These are phyloP conservation scores for Sinohyriopsis cumingii DNA, from an alignment of 2,888 invertebrate species.

Conservation along the genomic window DNA sequence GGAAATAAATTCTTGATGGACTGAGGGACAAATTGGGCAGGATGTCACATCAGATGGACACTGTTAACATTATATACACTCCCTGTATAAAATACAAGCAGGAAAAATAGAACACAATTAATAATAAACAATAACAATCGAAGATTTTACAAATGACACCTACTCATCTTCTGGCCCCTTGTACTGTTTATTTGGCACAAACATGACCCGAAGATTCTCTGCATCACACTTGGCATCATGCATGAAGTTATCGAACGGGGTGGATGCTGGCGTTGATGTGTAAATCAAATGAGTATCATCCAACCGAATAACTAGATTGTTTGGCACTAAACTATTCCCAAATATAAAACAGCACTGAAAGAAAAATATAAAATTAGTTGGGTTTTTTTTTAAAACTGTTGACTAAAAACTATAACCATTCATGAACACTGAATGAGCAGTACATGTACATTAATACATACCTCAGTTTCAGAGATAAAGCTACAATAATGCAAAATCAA, in stretches of 20 bases:
- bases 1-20: too few species aligned
- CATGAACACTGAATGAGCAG: neutral
- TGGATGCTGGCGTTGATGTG: slow-evolving; percentile 95
- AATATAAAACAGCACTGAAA: slow-evolving; percentile 90
- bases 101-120: too few species aligned
- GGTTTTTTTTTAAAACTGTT: too few species aligned
- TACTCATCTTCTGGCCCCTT: slow-evolving; percentile 85
- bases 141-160: slow-evolving; percentile 29
- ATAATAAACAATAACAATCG: too few species aligned
- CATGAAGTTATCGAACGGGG: slow-evolving; percentile 94
- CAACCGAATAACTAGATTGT: slow-evolving; percentile 88
- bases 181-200: slow-evolving; percentile 97
- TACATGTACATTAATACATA: neutral
- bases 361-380: slow-evolving; percentile 4
- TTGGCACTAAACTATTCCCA: slow-evolving; percentile 94
- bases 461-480: neutral
- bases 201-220: slow-evolving; percentile 93
- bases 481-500: too few species aligned
- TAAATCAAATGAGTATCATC: slow-evolving; percentile 96
- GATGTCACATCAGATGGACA: too few species aligned
- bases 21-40: too few species aligned
- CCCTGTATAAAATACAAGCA: too few species aligned
- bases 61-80: too few species aligned
- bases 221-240: slow-evolving; percentile 95
- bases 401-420: too few species aligned